Conservation (phyloP, 2,888 invertebrate species). For the Sphinx pinastri region DNA sequence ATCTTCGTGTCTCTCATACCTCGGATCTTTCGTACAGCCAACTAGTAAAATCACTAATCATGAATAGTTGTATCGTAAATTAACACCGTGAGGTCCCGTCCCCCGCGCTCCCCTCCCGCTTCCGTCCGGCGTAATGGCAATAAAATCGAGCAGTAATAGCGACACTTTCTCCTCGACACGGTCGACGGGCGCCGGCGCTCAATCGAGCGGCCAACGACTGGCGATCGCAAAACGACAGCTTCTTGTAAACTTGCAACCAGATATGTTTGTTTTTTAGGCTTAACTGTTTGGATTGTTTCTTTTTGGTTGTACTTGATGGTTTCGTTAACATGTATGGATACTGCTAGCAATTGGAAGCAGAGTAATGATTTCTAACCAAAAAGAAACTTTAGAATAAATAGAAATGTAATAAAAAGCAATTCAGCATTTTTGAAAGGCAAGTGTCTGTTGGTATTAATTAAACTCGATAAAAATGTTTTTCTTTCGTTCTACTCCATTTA, state of each 20-base stretch:
- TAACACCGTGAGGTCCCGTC: neutral
- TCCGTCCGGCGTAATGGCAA: slow-evolving; percentile 33
- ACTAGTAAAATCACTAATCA: neutral
- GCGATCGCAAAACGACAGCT: slow-evolving; percentile 37
- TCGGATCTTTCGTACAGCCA: neutral
- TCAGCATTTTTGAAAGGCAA: too few species aligned
- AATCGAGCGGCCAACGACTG: slow-evolving; percentile 39
- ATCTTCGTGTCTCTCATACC: neutral
- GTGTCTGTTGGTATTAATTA: neutral
- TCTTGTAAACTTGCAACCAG: slow-evolving; percentile 30
- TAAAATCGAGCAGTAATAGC: slow-evolving; percentile 42
- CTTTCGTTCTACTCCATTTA: neutral
- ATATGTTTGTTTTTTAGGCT: neutral
- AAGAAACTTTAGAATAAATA: too few species aligned
- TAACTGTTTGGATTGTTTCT: neutral
- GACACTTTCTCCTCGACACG: slow-evolving; percentile 42
- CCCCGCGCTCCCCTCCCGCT: neutral
- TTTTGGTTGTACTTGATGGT: neutral
- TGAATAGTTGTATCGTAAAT: neutral
- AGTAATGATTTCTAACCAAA: neutral
- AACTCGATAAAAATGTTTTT: slow-evolving; percentile 9
- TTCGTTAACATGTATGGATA: neutral
- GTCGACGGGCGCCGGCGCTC: slow-evolving; percentile 35
- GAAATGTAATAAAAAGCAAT: neutral
- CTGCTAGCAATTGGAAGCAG: neutral